These are phyloP conservation scores for Tokudaia muenninki DNA, from an alignment of 2,797 vertebrate genomes.

Conservation along the genomic window DNA sequence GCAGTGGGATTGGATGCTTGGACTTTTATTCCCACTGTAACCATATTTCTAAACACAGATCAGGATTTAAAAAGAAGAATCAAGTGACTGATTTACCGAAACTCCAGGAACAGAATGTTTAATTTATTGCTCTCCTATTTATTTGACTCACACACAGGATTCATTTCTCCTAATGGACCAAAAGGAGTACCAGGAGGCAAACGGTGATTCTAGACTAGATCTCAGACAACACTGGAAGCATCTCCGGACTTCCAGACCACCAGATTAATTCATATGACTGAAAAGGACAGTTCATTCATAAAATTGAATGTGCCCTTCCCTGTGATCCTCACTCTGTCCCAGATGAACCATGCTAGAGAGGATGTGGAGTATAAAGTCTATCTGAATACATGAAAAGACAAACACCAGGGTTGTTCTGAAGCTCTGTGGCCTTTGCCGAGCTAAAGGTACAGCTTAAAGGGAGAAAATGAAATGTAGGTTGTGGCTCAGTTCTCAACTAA, in stretches of 20 bases:
- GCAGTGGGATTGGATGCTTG: neutral
- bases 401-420: neutral
- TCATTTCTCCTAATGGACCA: neutral
- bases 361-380: neutral
- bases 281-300: neutral
- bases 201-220: neutral
- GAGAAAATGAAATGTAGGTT: neutral
- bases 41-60: neutral
- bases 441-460: neutral
- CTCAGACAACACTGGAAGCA: neutral
- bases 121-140: neutral
- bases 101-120: neutral
- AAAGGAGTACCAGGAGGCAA: neutral
- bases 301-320: neutral
- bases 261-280: slow-evolving; percentile 15
- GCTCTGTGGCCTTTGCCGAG: neutral
- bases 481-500: neutral
- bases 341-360: neutral
- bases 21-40: slow-evolving; percentile 1
- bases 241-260: neutral
- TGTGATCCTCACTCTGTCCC: neutral
- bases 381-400: neutral
- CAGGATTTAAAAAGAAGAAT: neutral
- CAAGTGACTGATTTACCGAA: neutral
- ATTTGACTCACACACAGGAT: neutral